A percentile compares a stretch with the other conserved stretches of the same genome.
Conservation (phyloP, 92 coral and sea anemone genomes). For the Phymanthus crucifer region DNA sequence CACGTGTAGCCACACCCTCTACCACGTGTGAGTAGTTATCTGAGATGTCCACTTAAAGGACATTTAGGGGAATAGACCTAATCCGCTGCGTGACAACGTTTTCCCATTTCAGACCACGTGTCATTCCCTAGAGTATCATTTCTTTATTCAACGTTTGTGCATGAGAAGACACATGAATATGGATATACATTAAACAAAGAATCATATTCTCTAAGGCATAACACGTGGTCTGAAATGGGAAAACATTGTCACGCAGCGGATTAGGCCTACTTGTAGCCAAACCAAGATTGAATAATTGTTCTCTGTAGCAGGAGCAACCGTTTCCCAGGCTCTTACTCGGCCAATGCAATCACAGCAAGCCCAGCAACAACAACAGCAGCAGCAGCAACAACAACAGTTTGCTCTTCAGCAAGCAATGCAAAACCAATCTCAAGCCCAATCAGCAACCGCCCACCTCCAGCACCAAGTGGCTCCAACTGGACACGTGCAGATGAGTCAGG, state of each 20-base stretch:
- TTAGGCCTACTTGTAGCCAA: too few relatives aligned
- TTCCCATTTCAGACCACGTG: too few relatives aligned
- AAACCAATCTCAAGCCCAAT: constrained; percentile 73
- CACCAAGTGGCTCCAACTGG: constrained; percentile 38
- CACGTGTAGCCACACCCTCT: background rate
- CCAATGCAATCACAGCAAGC: constrained; percentile 50
- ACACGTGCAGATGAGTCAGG: constrained; percentile 31
- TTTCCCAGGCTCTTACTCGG: constrained; percentile 46
- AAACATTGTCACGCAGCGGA: too few relatives aligned
- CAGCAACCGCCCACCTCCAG: constrained; percentile 48
- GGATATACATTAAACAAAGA: too few relatives aligned
- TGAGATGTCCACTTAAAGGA: background rate
- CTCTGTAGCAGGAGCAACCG: constrained; percentile 31
- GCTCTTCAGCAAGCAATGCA: constrained; percentile 70
- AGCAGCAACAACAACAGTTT: constrained; percentile 58
- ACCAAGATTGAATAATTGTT: too few relatives aligned
- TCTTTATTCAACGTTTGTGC: too few relatives aligned
- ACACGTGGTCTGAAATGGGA: too few relatives aligned
- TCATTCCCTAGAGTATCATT: too few relatives aligned
- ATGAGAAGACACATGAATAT: too few relatives aligned
- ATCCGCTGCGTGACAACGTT: too few relatives aligned
- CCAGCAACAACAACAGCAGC: constrained; percentile 35
- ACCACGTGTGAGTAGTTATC: background rate
- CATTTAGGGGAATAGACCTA: background rate
- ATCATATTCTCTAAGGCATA: too few relatives aligned